phyloP scores from a whole-genome alignment of 2,797 vertebrate species.

The Lindbergichthys nudifrons region DNA sequence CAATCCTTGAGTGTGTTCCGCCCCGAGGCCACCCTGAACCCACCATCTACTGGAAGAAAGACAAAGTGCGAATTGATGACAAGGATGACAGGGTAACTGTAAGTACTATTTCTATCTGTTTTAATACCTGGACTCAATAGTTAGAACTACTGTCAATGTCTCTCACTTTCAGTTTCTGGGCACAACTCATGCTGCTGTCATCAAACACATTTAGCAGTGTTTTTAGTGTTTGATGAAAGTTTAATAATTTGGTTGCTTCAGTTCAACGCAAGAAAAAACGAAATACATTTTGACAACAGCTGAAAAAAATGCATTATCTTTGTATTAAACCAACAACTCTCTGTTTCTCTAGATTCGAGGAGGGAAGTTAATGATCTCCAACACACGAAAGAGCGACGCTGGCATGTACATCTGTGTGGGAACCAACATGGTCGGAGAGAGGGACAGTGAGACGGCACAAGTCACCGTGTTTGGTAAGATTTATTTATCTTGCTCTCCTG shows the following conservation, averaged over 20 bases:
- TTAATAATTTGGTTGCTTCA: neutral
- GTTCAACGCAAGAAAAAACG: too few relatives aligned
- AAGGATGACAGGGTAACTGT: slow-evolving; percentile 96
- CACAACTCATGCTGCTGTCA: neutral
- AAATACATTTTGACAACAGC: neutral
- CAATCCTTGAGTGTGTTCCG: slow-evolving; percentile 96
- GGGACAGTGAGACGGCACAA: slow-evolving; percentile 97
- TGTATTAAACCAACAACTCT: neutral
- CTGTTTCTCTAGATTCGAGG: slow-evolving; percentile 89
- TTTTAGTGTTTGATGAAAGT: neutral
- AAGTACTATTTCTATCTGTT: slow-evolving; percentile 39
- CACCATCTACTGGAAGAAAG: slow-evolving; percentile 98
- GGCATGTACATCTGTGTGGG: slow-evolving; percentile 98
- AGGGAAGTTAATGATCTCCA: slow-evolving; percentile 99
- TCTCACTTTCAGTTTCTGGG: neutral
- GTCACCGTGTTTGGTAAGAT: slow-evolving; percentile 96
- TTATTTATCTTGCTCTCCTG: neutral
- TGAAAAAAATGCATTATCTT: neutral
- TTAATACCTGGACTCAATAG: slow-evolving; percentile 4
- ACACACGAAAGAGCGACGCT: slow-evolving; percentile 94
- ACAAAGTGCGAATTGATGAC: slow-evolving; percentile 96
- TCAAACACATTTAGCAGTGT: neutral
- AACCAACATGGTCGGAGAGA: slow-evolving; percentile 98
- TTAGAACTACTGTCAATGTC: neutral
- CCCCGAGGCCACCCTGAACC: slow-evolving; percentile 98